Base-by-base conservation (phyloP, 2,797 vertebrate genomes). In the Valencia hispanica region DNA sequence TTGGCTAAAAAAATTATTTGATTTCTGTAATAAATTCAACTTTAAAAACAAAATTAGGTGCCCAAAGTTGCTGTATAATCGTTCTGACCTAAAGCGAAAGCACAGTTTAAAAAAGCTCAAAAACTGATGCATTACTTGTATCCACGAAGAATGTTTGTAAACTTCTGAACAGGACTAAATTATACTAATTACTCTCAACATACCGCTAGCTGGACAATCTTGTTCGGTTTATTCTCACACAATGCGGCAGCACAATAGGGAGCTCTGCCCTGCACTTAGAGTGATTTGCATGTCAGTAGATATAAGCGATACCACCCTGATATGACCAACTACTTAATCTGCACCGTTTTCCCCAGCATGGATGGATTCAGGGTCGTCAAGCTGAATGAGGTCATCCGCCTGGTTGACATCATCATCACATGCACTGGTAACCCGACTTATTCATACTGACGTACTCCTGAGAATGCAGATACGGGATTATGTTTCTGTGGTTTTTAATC, bases 301-400 rank as follows among this genome's bases (percentile, higher is more conserved):
- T 78, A 41, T 74, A n/a, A n/a, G 48, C n/a, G 10, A 79, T 41
- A n/a, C 11, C 68, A 36, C 72, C 25, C 25, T 30, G 55, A 72
- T 34, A 10, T 48, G 27, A 17, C 36, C 15, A 20, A 78, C 71
- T 17, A 15, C 50, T 79, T 5, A 73, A 68, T 70, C 51, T 71
- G 47, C 32, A 68, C 45, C 76, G 74, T 91, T 83, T 87, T 86
- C 68, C 81, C 72, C 94, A 99, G 97, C 94, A 99, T 99, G 97
- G 97, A 99, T 22, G 97, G 97, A 57, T 98, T 99, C 94, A 94
- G 96, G 79, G 97, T 98, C 89, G 96, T 98, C 81, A 98, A 99
- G 88, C 95, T 99, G 87, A 98, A 96, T 22, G 97, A 99, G 91
- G 94, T 98, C 50, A 97, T 98, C 88, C 97, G 97, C 71, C 96